These are phyloP conservation scores for Deroplatys truncata DNA, from an alignment of 2,888 invertebrate genomes.

Conservation along the genomic window DNA sequence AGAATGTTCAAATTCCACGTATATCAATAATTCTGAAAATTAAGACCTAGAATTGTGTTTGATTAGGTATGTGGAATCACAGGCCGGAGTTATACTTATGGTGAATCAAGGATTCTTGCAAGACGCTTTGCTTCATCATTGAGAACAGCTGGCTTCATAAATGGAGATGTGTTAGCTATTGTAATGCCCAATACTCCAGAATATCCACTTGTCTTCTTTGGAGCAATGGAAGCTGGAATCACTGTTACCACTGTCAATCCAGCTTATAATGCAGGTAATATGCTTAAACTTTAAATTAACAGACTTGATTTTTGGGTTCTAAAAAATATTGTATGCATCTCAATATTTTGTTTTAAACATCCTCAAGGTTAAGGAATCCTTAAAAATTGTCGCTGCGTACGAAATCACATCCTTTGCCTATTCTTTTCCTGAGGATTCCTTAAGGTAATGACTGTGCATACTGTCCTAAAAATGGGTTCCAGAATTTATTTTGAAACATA, in stretches of 20 bases:
- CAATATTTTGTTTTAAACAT: too few relatives aligned
- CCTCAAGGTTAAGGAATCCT: too few relatives aligned
- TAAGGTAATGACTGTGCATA: too few relatives aligned
- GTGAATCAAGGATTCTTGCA: not conserved
- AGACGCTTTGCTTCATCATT: not conserved
- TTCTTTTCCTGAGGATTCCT: too few relatives aligned
- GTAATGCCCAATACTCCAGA: constrained; percentile 42
- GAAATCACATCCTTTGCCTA: too few relatives aligned
- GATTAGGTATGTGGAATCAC: not conserved
- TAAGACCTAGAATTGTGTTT: not conserved
- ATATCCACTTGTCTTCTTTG: constrained; percentile 35
- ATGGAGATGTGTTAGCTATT: constrained; percentile 30
- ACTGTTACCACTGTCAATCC: constrained; percentile 34
- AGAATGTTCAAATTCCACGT: not conserved
- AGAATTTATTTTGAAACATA: too few relatives aligned
- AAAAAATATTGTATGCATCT: too few relatives aligned
- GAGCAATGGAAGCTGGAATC: constrained; percentile 36
- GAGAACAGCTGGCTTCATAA: not conserved
- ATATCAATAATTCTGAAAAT: not conserved
- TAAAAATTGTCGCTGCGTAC: too few relatives aligned
- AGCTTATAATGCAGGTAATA: constrained; percentile 32
- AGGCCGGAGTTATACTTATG: not conserved
- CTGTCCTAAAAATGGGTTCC: too few relatives aligned
- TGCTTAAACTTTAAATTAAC: not conserved
- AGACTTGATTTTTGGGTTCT: too few relatives aligned